Evolutionary conservation across 1,140 invertebrate species (phyloP).

Genomic region (Sweltsa coloradensis): DNA sequence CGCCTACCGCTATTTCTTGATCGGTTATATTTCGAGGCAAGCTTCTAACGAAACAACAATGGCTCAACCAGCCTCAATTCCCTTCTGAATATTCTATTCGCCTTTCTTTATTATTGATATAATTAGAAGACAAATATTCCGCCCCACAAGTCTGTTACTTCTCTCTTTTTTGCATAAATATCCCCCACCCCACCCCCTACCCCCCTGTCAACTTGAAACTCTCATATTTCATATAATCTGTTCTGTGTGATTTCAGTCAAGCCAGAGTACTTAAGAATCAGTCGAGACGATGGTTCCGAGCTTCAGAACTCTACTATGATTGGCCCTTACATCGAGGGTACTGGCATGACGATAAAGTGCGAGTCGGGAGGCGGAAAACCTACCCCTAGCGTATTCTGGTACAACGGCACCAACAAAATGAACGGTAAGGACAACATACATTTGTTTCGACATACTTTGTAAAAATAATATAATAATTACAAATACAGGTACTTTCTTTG

Average conservation of each 20-base stretch:
- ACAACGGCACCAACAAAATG: conserved; percentile 48
- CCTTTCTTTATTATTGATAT: no score
- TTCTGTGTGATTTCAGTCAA: conserved; percentile 47
- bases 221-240: background rate
- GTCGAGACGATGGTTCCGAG: conserved; percentile 37
- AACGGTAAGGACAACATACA: no score
- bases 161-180: conserved; percentile 7
- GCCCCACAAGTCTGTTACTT: conserved; percentile 2
- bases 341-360: conserved; percentile 50
- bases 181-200: background rate
- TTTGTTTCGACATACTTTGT: no score
- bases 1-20: no score
- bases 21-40: no score
- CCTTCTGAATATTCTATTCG: no score
- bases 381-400: conserved; percentile 61
- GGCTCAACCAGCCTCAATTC: no score
- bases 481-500: no score
- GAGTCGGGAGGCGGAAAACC: conserved; percentile 63
- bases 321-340: conserved; percentile 57
- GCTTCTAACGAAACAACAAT: no score
- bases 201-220: background rate
- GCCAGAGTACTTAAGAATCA: conserved; percentile 46
- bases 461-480: no score
- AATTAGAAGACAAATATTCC: no score
- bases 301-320: conserved; percentile 42